Evolutionary conservation across 1,140 invertebrate species (phyloP).

Genomic region (Diabrotica virgifera): DNA sequence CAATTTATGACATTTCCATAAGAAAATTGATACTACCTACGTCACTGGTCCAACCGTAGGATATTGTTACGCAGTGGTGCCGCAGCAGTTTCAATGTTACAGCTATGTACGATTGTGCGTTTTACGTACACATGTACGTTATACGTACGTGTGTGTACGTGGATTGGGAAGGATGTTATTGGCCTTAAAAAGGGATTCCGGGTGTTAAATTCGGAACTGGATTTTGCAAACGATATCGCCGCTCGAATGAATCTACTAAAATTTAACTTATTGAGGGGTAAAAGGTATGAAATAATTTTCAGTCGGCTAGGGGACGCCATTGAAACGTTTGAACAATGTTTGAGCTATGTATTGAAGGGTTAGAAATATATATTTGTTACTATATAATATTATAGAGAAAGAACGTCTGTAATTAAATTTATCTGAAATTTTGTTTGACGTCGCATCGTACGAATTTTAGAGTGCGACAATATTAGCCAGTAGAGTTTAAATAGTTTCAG

Average conservation of each 20-base stretch:
- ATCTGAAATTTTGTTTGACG: no score
- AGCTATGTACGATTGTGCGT: background rate
- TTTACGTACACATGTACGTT: background rate
- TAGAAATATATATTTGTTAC: no score
- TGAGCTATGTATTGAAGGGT: no score
- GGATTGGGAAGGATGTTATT: background rate
- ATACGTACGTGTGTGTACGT: background rate
- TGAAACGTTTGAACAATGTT: no score
- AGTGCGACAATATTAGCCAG: no score
- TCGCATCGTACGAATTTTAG: no score
- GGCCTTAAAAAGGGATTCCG: background rate
- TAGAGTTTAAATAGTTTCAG: no score
- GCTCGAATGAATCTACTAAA: background rate
- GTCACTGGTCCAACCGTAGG: background rate
- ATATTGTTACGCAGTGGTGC: conserved; percentile 6
- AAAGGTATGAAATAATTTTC: background rate
- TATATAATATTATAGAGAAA: no score
- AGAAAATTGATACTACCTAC: no score
- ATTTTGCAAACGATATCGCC: background rate
- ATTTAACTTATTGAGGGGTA: background rate
- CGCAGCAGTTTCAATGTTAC: conserved; percentile 3
- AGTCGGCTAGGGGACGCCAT: background rate
- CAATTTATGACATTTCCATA: no score
- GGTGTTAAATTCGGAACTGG: background rate
- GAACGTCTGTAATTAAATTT: no score